Conservation (phyloP, 2,888 invertebrate species). For the Lasioglossum lativentre region DNA sequence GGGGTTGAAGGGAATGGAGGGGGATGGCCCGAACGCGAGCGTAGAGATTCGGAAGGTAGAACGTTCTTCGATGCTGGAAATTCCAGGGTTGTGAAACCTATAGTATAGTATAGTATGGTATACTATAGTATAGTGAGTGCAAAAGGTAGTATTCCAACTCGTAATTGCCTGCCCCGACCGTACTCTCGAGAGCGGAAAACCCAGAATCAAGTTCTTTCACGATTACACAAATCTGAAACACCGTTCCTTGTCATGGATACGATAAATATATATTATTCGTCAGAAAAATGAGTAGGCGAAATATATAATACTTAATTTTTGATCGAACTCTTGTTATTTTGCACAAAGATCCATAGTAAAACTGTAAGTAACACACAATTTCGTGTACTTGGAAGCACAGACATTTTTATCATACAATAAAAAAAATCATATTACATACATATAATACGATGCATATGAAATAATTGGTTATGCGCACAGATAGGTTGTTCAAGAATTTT, state of each 20-base stretch:
- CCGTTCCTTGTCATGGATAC: no score
- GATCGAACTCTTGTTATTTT: no score
- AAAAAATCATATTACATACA: no score
- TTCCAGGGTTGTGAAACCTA: not conserved
- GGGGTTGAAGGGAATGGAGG: constrained; percentile 11
- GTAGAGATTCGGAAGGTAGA: constrained; percentile 5
- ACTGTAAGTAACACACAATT: no score
- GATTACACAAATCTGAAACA: not conserved
- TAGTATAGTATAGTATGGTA: not conserved
- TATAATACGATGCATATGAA: no score
- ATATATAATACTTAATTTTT: no score
- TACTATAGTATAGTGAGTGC: not conserved
- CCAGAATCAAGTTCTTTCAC: not conserved
- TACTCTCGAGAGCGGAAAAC: not conserved
- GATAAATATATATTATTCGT: not conserved
- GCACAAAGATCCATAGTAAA: no score
- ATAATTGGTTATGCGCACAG: no score
- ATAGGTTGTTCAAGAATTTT: no score
- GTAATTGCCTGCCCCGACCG: not conserved
- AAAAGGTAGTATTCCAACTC: not conserved
- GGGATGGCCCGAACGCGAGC: not conserved
- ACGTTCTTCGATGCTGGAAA: constrained; percentile 26
- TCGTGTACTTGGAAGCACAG: no score
- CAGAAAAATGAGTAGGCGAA: no score
- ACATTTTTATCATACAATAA: no score